Conservation (phyloP, 1,140 invertebrate genomes). For the Temnothorax curvispinosus region DNA sequence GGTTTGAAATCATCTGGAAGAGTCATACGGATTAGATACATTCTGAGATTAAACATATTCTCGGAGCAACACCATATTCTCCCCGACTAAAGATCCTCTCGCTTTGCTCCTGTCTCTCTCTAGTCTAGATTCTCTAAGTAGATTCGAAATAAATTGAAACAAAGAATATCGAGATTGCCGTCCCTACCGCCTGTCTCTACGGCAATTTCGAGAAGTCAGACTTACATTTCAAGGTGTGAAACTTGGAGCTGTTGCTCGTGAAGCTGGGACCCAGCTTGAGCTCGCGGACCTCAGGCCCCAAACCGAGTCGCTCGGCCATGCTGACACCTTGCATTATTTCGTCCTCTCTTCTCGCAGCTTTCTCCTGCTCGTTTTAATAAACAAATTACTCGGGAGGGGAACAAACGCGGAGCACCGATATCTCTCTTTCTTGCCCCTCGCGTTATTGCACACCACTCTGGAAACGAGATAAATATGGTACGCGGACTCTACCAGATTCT, state of each 20-base stretch:
- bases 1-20: slow-evolving; percentile 98
- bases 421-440: not conserved
- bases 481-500: not conserved
- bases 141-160: no score
- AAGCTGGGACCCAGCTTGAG: slow-evolving; percentile 94
- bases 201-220: no score
- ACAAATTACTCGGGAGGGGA: not conserved
- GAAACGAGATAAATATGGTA: slow-evolving; percentile 13
- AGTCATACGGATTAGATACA: not conserved
- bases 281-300: slow-evolving; percentile 92
- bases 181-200: no score
- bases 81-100: not conserved
- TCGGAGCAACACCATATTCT: not conserved
- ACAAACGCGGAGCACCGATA: not conserved
- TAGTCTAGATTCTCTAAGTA: no score
- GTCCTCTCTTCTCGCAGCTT: not conserved
- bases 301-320: slow-evolving; percentile 91
- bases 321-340: slow-evolving; percentile 46
- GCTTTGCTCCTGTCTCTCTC: not conserved
- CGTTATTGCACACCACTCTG: not conserved
- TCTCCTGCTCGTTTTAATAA: not conserved
- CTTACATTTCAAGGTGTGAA: slow-evolving; percentile 95
- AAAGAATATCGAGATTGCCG: no score
- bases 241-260: slow-evolving; percentile 90
- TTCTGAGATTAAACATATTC: not conserved